These are phyloP conservation scores for Maniola hyperantus DNA, from an alignment of 2,888 invertebrate genomes.

Conservation along the genomic window DNA sequence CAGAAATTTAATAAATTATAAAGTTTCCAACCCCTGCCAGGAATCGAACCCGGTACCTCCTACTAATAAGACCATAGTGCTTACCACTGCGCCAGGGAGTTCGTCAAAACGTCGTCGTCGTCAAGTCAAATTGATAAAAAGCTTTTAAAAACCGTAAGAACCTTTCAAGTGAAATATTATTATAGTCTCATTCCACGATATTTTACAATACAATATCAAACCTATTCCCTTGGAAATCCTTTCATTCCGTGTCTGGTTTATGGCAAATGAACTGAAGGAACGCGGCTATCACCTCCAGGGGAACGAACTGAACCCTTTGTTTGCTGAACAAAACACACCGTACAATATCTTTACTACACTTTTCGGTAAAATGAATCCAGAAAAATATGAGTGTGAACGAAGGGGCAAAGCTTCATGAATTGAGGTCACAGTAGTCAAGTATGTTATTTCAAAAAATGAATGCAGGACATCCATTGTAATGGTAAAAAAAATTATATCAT, in stretches of 20 bases:
- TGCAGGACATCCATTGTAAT: too few species aligned
- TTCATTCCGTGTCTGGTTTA: conserved; percentile 14
- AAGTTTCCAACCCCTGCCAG: too few species aligned
- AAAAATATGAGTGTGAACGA: not conserved
- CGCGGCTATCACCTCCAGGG: conserved; percentile 3
- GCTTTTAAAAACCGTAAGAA: not conserved
- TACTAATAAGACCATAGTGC: too few species aligned
- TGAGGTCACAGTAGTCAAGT: not conserved
- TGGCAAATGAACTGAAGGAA: conserved; percentile 11
- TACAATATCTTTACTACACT: not conserved
- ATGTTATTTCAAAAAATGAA: too few species aligned
- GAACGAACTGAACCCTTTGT: conserved; percentile 9
- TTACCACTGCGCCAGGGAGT: too few species aligned
- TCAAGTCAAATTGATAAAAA: too few species aligned
- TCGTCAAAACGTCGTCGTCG: too few species aligned
- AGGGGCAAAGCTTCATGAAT: not conserved
- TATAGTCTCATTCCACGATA: not conserved
- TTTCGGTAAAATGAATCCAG: not conserved
- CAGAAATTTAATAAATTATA: too few species aligned
- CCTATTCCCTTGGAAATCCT: not conserved
- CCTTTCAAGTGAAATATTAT: not conserved
- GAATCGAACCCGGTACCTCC: too few species aligned
- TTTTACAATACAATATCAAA: not conserved
- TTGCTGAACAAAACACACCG: not conserved
- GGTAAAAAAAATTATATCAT: too few species aligned